Base-by-base conservation (phyloP, 2,797 vertebrate genomes). In the Phoxinus dragarum region DNA sequence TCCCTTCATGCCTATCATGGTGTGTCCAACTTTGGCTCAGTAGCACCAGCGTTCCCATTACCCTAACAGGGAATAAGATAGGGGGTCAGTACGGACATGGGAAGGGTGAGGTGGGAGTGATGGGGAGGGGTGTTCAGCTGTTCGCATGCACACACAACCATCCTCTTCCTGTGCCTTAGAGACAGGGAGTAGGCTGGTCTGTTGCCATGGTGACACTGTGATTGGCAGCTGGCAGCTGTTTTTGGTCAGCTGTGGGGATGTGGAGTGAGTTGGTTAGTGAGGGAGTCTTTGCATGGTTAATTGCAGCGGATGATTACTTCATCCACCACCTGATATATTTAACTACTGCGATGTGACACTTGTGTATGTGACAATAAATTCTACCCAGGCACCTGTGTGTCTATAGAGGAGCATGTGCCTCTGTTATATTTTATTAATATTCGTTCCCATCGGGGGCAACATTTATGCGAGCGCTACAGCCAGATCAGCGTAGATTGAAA, bases 221-320 rank as follows among this genome's bases (percentile, higher is more conserved):
- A 91, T 90, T 90, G 93, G 89, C 92, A 91, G 90, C 89, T 90
- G 91, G 90, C 92, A 93, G 92, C 91, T 92, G 93, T 93, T 88
- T 92, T 91, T 92, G 92, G 90, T 92, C 92, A 92, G 91, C 89
- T 91, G 90, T 92, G 90, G 86, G 85, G 88, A 56, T 56, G 59
- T 40, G 49, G 78, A 40, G 77, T 76, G 85, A 93, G 91, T 91
- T 89, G 67, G 81, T 72, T 59, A 72, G 66, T 74, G 78, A 36
- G 78, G 40, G 84, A 42, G 52, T 61, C 31, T n/a, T 66, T 64
- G 64, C 73, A 67, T 80, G 59, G 71, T 54, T 59, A 78, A 86
- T 76, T 88, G 80, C 79, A 76, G 69, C 21, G 27, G 38, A 81
- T 88, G 79, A 82, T 84, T 89, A 80, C 64, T 85, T 87, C 84